These are phyloP conservation scores for Calameuta filiformis DNA, from an alignment of 2,888 invertebrate genomes.

Conservation along the genomic window DNA sequence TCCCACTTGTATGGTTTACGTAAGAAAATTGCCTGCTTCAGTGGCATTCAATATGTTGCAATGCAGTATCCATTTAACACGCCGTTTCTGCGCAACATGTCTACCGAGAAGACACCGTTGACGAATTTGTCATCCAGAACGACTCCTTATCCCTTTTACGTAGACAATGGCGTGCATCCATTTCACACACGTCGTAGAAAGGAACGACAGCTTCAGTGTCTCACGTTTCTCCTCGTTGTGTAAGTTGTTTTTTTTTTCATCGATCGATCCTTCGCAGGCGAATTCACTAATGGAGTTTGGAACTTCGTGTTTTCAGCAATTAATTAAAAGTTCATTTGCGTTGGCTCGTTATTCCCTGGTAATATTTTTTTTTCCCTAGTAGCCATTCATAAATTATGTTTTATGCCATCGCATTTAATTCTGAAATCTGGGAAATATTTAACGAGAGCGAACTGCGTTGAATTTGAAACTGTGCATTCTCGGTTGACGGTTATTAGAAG, in stretches of 20 bases:
- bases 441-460: background rate
- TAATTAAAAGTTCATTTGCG: background rate
- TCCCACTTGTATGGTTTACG: background rate
- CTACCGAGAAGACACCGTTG: constrained; percentile 44
- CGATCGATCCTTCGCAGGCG: background rate
- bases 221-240: constrained; percentile 36
- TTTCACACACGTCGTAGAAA: constrained; percentile 42
- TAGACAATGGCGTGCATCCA: constrained; percentile 29
- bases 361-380: background rate
- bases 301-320: background rate
- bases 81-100: constrained; percentile 25
- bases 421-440: background rate
- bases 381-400: background rate
- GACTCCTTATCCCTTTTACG: constrained; percentile 34
- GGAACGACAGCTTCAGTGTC: constrained; percentile 38
- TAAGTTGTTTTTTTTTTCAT: constrained; percentile 31
- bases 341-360: background rate
- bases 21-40: background rate
- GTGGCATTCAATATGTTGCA: background rate
- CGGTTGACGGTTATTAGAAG: background rate
- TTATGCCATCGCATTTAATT: background rate
- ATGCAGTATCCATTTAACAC: background rate
- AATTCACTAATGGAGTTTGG: background rate
- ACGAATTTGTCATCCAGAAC: constrained; percentile 22
- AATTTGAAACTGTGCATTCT: background rate